Evolutionary conservation across 2,113 vertebrate genomes (phyloP).

Genomic region (Archilochus colubris): DNA sequence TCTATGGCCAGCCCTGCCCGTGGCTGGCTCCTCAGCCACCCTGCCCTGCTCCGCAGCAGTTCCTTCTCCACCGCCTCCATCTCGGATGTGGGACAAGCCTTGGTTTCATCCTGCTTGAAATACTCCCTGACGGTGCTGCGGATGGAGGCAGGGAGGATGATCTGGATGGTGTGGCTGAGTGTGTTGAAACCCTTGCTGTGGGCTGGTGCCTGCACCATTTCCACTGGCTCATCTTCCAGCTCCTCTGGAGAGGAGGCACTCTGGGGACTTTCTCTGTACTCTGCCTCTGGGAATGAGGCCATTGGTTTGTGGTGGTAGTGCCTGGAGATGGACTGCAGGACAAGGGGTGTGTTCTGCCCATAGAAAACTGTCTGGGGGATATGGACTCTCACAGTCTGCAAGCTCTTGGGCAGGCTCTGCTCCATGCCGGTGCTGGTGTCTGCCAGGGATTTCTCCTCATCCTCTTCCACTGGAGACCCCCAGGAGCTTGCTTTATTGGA

Average conservation of each 20-base stretch:
- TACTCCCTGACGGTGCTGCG: constrained; percentile 74
- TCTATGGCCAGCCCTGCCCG: background rate
- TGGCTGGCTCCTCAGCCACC: constrained; percentile 44
- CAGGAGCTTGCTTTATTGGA: constrained; percentile 37
- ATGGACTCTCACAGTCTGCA: constrained; percentile 54
- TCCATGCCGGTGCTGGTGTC: background rate
- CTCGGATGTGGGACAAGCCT: background rate
- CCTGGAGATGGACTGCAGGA: constrained; percentile 70
- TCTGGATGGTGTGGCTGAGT: constrained; percentile 73
- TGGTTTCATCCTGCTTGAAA: constrained; percentile 56
- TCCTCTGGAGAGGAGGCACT: background rate
- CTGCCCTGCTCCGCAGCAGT: constrained; percentile 54
- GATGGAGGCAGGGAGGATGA: constrained; percentile 74
- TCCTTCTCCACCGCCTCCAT: constrained; percentile 52
- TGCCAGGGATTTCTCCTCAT: background rate
- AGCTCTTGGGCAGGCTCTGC: background rate
- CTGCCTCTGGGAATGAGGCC: background rate
- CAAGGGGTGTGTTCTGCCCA: constrained; percentile 73
- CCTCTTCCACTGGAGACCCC: background rate
- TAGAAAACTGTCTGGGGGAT: constrained; percentile 81
- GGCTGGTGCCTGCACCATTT: background rate
- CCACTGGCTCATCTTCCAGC: background rate
- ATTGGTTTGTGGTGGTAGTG: background rate
- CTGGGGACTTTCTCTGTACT: background rate
- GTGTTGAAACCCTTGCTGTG: background rate